phyloP scores from a whole-genome alignment of 2,797 vertebrate species.

The Neostethus bicornis region DNA sequence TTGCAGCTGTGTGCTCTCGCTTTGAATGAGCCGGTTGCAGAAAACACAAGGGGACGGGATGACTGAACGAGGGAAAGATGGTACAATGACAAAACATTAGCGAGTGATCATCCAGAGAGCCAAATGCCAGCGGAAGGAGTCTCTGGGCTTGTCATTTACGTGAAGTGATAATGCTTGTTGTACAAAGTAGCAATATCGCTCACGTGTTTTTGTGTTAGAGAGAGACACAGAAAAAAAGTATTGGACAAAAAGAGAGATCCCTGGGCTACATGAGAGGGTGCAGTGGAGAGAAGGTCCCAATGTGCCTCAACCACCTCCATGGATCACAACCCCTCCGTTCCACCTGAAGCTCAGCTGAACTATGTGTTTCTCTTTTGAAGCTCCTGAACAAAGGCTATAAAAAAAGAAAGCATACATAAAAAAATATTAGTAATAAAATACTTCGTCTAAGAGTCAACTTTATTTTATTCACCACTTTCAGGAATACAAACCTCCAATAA shows the following conservation, averaged over 20 bases:
- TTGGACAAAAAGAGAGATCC: constrained; percentile 64
- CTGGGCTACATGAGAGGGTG: constrained; percentile 66
- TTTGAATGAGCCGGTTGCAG: constrained; percentile 40
- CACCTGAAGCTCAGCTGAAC: constrained; percentile 60
- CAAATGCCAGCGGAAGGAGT: constrained; percentile 42
- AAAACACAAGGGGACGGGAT: constrained; percentile 35
- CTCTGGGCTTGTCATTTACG: constrained; percentile 65
- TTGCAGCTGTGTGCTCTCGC: constrained; percentile 39
- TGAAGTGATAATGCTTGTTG: constrained; percentile 60
- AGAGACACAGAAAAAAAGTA: constrained; percentile 46
- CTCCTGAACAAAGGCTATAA: constrained; percentile 87
- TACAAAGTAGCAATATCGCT: constrained; percentile 63
- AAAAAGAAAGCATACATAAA: constrained; percentile 17
- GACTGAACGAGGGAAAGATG: constrained; percentile 24
- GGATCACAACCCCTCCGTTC: constrained; percentile 57
- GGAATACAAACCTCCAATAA: constrained; percentile 84
- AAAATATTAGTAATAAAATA: neutral
- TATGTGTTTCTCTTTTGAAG: constrained; percentile 89
- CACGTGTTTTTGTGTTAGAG: constrained; percentile 48
- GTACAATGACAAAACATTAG: constrained; percentile 21
- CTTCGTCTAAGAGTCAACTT: neutral
- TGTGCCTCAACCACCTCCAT: constrained; percentile 45
- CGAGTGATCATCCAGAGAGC: constrained; percentile 45
- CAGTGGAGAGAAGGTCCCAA: constrained; percentile 45
- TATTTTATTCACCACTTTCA: neutral